Conservation (phyloP, 2,888 invertebrate species). For the Cryptocephalus moraei region DNA sequence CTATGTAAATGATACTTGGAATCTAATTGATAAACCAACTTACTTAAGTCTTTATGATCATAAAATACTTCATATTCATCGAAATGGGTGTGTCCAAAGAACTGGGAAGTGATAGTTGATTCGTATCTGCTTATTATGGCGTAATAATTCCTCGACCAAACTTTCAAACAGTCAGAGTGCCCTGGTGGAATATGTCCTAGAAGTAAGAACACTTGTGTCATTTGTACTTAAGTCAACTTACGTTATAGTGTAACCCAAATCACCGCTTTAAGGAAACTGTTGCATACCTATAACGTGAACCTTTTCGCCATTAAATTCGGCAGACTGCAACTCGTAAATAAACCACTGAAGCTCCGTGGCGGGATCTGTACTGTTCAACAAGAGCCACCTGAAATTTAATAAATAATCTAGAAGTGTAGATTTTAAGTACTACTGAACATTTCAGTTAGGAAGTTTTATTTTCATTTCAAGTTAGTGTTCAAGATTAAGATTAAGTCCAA, state of each 20-base stretch:
- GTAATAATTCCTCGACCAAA: conserved; percentile 93
- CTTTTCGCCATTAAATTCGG: conserved; percentile 88
- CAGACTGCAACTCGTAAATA: conserved; percentile 84
- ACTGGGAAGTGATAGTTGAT: conserved; percentile 81
- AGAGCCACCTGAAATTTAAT: conserved; percentile 57
- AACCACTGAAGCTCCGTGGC: conserved; percentile 93
- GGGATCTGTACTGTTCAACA: conserved; percentile 92
- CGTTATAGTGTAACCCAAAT: no score
- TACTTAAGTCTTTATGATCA: conserved; percentile 69
- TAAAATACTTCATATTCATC: conserved; percentile 93
- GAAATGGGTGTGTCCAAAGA: conserved; percentile 88
- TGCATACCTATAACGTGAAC: conserved; percentile 79
- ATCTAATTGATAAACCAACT: conserved; percentile 20
- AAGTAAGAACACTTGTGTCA: conserved; percentile 3
- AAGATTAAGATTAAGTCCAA: no score
- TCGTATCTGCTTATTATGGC: conserved; percentile 82
- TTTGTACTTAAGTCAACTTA: no score
- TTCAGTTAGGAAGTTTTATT: no score
- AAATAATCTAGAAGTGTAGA: not conserved
- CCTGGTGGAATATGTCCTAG: conserved; percentile 89
- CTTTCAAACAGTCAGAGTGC: conserved; percentile 83
- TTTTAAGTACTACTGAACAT: not conserved
- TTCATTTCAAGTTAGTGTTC: no score
- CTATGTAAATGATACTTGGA: no score
- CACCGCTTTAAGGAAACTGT: no score